Percentiles rank a stretch among this genome's conserved stretches.
Conservation (phyloP, 2,888 invertebrate genomes). For the Phrixothrix hirtus region DNA sequence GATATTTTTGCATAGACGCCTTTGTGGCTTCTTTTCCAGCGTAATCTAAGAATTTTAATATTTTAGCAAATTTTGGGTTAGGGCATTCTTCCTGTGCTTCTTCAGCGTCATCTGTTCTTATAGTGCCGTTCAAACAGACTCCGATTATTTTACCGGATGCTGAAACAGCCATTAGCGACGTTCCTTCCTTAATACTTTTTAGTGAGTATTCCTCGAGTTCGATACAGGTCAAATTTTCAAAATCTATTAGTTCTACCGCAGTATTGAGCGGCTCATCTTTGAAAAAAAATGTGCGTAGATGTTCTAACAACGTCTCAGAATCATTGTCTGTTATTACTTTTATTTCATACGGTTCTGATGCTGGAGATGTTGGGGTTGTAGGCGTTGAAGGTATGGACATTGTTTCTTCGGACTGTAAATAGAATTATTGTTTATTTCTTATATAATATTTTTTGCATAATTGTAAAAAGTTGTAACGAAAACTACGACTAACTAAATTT, state of each 20-base stretch:
- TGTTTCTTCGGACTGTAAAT: constrained; percentile 34
- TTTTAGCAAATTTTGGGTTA: constrained; percentile 66
- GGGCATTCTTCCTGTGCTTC: constrained; percentile 58
- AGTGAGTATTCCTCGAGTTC: constrained; percentile 67
- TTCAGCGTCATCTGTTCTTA: constrained; percentile 54
- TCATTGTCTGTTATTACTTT: constrained; percentile 57
- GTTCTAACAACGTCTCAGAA: constrained; percentile 59
- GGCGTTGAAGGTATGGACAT: constrained; percentile 47
- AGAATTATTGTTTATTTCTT: constrained; percentile 7
- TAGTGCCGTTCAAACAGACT: constrained; percentile 45
- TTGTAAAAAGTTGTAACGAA: too few species aligned
- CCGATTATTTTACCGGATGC: constrained; percentile 59
- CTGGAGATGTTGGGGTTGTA: constrained; percentile 46
- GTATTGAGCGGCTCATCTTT: constrained; percentile 73
- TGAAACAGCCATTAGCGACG: constrained; percentile 66
- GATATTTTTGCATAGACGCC: constrained; percentile 61
- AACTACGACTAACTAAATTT: too few species aligned
- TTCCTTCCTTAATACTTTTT: constrained; percentile 60
- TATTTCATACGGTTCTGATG: constrained; percentile 55
- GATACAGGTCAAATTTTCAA: constrained; percentile 61
- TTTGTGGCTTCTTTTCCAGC: constrained; percentile 60
- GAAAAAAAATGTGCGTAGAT: constrained; percentile 67
- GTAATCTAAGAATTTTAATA: constrained; percentile 62
- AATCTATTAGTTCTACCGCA: constrained; percentile 64
- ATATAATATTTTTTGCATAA: too few species aligned